Conservation (phyloP, 2,797 vertebrate species). For the Tarsius wallacei region DNA sequence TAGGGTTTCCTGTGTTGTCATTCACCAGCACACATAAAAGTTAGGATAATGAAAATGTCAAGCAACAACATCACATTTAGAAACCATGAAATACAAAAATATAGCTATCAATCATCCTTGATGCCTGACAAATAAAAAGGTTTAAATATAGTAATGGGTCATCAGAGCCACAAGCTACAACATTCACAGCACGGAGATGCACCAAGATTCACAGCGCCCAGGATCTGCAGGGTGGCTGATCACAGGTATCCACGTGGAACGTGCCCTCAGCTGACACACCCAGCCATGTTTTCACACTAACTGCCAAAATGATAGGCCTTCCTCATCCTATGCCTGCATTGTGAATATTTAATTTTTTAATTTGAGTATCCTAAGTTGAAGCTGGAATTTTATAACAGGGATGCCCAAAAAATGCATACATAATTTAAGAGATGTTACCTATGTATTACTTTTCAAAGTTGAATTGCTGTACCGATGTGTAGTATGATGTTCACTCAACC, state of each 20-base stretch:
- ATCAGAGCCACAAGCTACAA: background rate
- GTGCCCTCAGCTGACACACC: background rate
- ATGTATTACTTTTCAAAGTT: too few relatives aligned
- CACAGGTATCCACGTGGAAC: background rate
- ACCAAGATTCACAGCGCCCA: background rate
- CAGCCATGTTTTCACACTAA: too few relatives aligned
- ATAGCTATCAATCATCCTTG: slow-evolving; percentile 73
- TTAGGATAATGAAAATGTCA: slow-evolving; percentile 53
- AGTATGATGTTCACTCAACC: too few relatives aligned
- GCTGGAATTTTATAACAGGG: background rate
- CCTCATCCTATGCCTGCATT: background rate
- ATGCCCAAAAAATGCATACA: too few relatives aligned
- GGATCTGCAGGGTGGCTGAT: background rate
- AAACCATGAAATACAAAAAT: slow-evolving; percentile 60
- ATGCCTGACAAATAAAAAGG: slow-evolving; percentile 66
- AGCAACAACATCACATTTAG: slow-evolving; percentile 66
- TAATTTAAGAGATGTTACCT: too few relatives aligned
- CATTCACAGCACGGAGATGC: rapidly evolving
- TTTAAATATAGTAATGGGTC: slow-evolving; percentile 36
- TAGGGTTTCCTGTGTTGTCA: slow-evolving; percentile 63
- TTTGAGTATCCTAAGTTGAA: background rate
- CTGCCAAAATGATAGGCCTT: background rate
- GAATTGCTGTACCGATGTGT: too few relatives aligned
- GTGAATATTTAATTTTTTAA: background rate
- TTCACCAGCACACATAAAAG: slow-evolving; percentile 52